phyloP scores from a whole-genome alignment of 92 coral and sea anemone species.

The Porites lobata region DNA sequence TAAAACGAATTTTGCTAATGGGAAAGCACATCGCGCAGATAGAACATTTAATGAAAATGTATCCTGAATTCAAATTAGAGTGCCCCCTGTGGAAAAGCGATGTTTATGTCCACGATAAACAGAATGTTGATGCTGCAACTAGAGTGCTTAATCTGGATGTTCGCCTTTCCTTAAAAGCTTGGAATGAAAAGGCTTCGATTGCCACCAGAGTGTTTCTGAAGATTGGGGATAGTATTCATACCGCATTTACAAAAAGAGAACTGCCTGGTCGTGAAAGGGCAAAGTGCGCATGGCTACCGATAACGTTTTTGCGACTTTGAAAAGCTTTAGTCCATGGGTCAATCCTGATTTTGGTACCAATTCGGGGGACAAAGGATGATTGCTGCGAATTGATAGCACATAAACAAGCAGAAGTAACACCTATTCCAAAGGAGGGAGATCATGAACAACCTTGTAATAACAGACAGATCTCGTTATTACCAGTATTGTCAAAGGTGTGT shows the following conservation, averaged over 20 bases:
- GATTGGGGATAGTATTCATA: neutral
- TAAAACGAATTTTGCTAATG: constrained; percentile 28
- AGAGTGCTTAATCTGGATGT: neutral
- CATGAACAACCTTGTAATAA: too few relatives aligned
- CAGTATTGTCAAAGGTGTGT: too few relatives aligned
- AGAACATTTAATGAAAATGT: constrained; percentile 29
- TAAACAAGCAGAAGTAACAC: too few relatives aligned
- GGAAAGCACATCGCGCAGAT: constrained; percentile 30
- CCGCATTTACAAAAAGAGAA: neutral
- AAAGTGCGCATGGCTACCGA: constrained; percentile 4
- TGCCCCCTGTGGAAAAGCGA: constrained; percentile 11
- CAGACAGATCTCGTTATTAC: too few relatives aligned
- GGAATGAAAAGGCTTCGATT: constrained; percentile 1
- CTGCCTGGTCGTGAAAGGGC: neutral
- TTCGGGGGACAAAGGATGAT: too few relatives aligned
- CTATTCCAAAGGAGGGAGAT: too few relatives aligned
- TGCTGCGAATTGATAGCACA: too few relatives aligned
- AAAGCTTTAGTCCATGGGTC: too few relatives aligned
- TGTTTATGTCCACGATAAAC: neutral
- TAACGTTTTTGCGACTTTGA: neutral
- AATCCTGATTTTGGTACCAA: too few relatives aligned
- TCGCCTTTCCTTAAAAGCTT: neutral
- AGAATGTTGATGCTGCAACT: constrained; percentile 33
- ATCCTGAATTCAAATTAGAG: constrained; percentile 5
- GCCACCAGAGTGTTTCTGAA: neutral